Evolutionary conservation across 1,140 invertebrate genomes (phyloP).

Genomic region (Drosophila hydei): DNA sequence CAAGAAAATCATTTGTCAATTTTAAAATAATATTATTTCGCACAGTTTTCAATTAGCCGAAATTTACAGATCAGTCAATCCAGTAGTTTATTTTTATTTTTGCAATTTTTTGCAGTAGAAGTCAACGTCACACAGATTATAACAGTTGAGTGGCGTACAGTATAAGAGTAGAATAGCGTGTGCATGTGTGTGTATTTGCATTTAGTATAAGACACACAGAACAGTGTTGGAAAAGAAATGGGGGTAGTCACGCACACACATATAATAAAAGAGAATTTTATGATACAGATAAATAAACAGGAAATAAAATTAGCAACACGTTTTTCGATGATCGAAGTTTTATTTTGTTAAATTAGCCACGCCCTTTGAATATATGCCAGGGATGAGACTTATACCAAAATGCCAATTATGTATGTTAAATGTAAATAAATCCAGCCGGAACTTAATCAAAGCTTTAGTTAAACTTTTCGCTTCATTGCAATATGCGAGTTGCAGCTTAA

Average conservation of each 20-base stretch:
- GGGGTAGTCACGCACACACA: constrained; percentile 44
- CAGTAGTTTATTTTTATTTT: constrained; percentile 34
- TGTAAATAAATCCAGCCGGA: not conserved
- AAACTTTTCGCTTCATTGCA: not conserved
- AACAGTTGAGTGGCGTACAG: constrained; percentile 8
- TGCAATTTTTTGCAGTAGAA: constrained; percentile 10
- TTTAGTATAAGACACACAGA: constrained; percentile 37
- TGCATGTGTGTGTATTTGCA: constrained; percentile 16
- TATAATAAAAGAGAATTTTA: constrained; percentile 48
- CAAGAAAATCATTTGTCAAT: constrained; percentile 71
- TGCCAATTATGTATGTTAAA: not conserved
- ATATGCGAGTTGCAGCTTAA: constrained; percentile 3
- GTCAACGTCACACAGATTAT: constrained; percentile 22
- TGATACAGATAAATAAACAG: constrained; percentile 27
- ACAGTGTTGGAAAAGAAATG: constrained; percentile 36
- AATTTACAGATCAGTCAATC: constrained; percentile 51
- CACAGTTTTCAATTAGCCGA: constrained; percentile 60
- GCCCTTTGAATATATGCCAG: constrained; percentile 23
- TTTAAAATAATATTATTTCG: constrained; percentile 46
- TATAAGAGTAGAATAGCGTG: constrained; percentile 15
- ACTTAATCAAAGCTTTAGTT: not conserved
- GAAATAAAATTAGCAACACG: constrained; percentile 24
- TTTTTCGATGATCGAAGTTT: constrained; percentile 15
- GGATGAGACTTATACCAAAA: constrained; percentile 19
- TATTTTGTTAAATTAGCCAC: constrained; percentile 31